Percentiles rank a stretch among this genome's conserved stretches.
phyloP scores from a whole-genome alignment of 2,888 invertebrate species.

The Anthrax anthrax region DNA sequence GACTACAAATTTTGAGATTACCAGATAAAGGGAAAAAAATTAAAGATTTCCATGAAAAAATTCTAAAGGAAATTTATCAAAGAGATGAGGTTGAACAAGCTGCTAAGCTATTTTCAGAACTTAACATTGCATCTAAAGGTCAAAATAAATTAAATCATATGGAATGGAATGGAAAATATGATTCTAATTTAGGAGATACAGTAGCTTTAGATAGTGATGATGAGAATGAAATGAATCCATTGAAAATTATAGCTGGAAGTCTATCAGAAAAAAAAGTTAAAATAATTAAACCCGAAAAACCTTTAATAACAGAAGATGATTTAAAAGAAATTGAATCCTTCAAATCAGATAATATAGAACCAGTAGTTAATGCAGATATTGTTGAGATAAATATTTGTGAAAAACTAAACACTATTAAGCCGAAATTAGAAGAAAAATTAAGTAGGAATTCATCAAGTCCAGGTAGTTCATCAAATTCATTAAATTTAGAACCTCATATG shows the following conservation, averaged over 20 bases:
- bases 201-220: slow-evolving; percentile 29
- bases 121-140: slow-evolving; percentile 27
- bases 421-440: slow-evolving; percentile 6
- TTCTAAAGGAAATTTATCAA: slow-evolving; percentile 22
- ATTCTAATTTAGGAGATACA: slow-evolving; percentile 13
- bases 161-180: slow-evolving; percentile 25
- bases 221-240: slow-evolving; percentile 26
- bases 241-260: slow-evolving; percentile 27
- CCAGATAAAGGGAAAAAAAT: slow-evolving; percentile 31
- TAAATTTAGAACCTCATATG: slow-evolving; percentile 24
- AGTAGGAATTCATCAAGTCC: neutral
- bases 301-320: slow-evolving; percentile 25
- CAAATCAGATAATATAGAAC: neutral
- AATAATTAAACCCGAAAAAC: slow-evolving; percentile 17
- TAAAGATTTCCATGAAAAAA: slow-evolving; percentile 21
- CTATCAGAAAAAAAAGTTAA: slow-evolving; percentile 25
- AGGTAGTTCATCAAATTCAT: neutral
- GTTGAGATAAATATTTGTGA: slow-evolving; percentile 18
- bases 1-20: slow-evolving; percentile 19
- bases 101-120: slow-evolving; percentile 23
- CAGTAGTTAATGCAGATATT: slow-evolving; percentile 15
- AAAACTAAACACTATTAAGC: slow-evolving; percentile 13
- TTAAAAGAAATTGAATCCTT: slow-evolving; percentile 27
- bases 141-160: slow-evolving; percentile 21
- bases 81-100: slow-evolving; percentile 25